These are phyloP conservation scores for Falco cherrug DNA, from an alignment of 2,797 vertebrate species.

Conservation along the genomic window DNA sequence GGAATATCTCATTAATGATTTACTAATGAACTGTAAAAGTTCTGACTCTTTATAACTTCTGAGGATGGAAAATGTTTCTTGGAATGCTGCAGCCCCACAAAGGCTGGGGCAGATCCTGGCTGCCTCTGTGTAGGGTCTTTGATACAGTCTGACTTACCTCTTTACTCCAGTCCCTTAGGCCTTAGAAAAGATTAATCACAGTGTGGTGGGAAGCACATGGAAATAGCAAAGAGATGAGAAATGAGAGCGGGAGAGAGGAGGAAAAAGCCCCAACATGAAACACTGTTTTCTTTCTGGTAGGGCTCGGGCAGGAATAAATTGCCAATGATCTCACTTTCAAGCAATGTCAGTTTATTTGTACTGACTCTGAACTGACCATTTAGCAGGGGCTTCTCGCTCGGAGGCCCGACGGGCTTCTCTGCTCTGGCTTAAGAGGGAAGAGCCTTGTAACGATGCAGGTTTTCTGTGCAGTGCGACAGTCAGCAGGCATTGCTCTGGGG, in stretches of 20 bases:
- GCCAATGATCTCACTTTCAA: slow-evolving; percentile 79
- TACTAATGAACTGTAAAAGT: slow-evolving; percentile 67
- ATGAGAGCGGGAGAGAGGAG: slow-evolving; percentile 69
- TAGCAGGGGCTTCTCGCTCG: slow-evolving; percentile 57
- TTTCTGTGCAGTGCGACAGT: not conserved
- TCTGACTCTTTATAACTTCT: slow-evolving; percentile 52
- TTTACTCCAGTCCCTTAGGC: slow-evolving; percentile 67
- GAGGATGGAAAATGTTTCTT: slow-evolving; percentile 63
- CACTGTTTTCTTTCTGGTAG: slow-evolving; percentile 80
- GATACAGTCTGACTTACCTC: slow-evolving; percentile 66
- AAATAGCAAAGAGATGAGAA: slow-evolving; percentile 72
- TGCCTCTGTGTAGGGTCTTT: slow-evolving; percentile 73
- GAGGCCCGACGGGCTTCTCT: not conserved
- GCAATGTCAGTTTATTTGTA: slow-evolving; percentile 76
- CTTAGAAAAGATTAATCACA: slow-evolving; percentile 75
- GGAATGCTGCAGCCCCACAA: slow-evolving; percentile 58
- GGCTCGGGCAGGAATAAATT: slow-evolving; percentile 73
- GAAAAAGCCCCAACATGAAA: slow-evolving; percentile 73
- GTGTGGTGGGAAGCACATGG: slow-evolving; percentile 72
- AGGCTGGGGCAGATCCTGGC: slow-evolving; percentile 63
- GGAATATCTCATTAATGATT: slow-evolving; percentile 68
- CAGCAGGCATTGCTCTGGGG: not conserved
- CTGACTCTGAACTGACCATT: slow-evolving; percentile 75
- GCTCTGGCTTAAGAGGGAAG: slow-evolving; percentile 52
- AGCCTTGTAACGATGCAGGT: not conserved